Percentiles rank a stretch among this genome's conserved stretches.
Evolutionary conservation across 2,113 vertebrate genomes (phyloP).

Genomic region (Phalacrocorax aristotelis): DNA sequence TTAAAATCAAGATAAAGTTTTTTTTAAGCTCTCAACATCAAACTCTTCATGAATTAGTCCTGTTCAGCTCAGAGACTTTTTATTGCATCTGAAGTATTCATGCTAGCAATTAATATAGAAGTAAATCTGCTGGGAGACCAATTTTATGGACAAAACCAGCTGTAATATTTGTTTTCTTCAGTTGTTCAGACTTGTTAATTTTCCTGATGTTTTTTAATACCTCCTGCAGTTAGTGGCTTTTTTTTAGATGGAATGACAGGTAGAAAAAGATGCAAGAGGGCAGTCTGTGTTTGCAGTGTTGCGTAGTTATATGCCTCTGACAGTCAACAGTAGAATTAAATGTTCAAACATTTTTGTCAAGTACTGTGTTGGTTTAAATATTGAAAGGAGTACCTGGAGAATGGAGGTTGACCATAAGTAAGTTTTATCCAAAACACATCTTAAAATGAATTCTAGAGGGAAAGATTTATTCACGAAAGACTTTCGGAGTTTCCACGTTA

Average conservation of each 20-base stretch:
- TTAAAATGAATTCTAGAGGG: neutral
- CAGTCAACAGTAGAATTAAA: neutral
- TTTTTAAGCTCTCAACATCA: neutral
- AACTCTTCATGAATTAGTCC: neutral
- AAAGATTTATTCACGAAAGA: neutral
- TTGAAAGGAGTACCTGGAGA: neutral
- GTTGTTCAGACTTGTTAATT: neutral
- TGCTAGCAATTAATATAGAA: neutral
- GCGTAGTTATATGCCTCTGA: neutral
- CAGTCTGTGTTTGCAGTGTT: neutral
- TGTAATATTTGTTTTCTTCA: neutral
- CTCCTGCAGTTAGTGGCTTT: neutral
- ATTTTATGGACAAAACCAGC: neutral
- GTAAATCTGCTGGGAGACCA: neutral
- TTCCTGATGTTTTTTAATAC: neutral
- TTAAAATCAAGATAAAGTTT: neutral
- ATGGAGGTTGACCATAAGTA: neutral
- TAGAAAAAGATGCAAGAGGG: neutral
- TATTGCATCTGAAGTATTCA: neutral
- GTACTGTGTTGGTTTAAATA: neutral
- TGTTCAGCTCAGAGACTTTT: neutral
- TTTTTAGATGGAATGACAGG: neutral
- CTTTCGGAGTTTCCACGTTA: neutral
- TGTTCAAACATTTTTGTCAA: neutral
- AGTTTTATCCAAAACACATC: neutral